Conservation (phyloP, 64 coral and sea anemone species). For the Anthopleura sola region DNA sequence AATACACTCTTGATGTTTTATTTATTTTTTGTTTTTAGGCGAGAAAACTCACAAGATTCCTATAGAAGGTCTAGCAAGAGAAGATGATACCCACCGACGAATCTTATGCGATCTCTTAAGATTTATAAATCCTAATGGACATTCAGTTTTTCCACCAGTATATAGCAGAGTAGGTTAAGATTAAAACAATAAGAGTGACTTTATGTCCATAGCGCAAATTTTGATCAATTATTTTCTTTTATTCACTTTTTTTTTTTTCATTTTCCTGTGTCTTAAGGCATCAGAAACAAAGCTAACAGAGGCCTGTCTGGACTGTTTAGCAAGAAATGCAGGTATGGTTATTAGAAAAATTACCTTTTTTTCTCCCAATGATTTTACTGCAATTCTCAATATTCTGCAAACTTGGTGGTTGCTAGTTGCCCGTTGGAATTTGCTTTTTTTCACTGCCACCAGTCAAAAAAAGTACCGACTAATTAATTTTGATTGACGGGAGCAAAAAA, state of each 20-base stretch:
- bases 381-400: too few relatives aligned
- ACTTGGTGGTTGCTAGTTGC: too few relatives aligned
- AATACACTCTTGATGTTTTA: too few relatives aligned
- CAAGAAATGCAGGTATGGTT: conserved; percentile 66
- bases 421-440: too few relatives aligned
- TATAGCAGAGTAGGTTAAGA: conserved; percentile 79
- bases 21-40: conserved; percentile 41
- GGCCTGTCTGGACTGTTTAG: conserved; percentile 74
- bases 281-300: conserved; percentile 95
- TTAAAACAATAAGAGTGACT: too few relatives aligned
- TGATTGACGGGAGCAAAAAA: too few relatives aligned
- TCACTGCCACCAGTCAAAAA: too few relatives aligned
- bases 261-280: conserved; percentile 34
- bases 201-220: neutral
- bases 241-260: neutral
- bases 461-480: too few relatives aligned
- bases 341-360: too few relatives aligned
- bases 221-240: neutral
- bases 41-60: conserved; percentile 96
- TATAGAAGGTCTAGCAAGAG: conserved; percentile 68
- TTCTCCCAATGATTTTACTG: too few relatives aligned
- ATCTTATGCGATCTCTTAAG: conserved; percentile 75
- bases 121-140: conserved; percentile 87
- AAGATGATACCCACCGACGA: conserved; percentile 62
- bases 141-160: conserved; percentile 74